Conservation (phyloP, 2,797 vertebrate species). For the Channallabes apus region DNA sequence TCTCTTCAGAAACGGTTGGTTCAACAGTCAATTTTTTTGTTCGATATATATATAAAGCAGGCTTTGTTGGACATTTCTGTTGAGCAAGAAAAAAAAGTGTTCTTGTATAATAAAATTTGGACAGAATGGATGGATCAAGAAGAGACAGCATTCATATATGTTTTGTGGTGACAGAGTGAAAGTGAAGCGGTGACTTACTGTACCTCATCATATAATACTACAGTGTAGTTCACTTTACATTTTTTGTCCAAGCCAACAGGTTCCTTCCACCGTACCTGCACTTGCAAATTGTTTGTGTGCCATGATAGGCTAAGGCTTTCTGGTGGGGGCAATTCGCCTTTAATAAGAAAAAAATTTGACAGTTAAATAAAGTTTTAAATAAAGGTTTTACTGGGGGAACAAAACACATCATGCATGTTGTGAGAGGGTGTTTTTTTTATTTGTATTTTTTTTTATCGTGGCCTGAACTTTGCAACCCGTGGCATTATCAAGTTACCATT, state of each 20-base stretch:
- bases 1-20: neutral
- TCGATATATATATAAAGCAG: neutral
- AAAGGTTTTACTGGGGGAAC: neutral
- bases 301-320: constrained; percentile 20
- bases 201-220: constrained; percentile 14
- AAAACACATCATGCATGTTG: too few relatives aligned
- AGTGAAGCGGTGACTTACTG: constrained; percentile 13
- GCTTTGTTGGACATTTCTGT: constrained; percentile 25
- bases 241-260: constrained; percentile 12
- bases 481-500: neutral
- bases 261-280: constrained; percentile 21
- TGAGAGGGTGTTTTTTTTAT: too few relatives aligned
- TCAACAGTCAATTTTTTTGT: neutral
- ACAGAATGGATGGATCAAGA: neutral
- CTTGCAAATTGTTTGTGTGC: neutral
- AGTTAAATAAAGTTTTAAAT: neutral
- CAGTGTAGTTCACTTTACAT: constrained; percentile 39
- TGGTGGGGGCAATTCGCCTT: constrained; percentile 33
- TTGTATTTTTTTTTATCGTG: too few relatives aligned
- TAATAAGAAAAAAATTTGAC: neutral
- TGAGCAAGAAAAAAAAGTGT: neutral
- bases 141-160: neutral
- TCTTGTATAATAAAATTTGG: too few relatives aligned
- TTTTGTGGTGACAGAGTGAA: too few relatives aligned
- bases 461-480: neutral